Percentiles rank a stretch among this genome's conserved stretches.
phyloP scores from a whole-genome alignment of 2,113 vertebrate genomes.

The Perognathus longimembris region DNA sequence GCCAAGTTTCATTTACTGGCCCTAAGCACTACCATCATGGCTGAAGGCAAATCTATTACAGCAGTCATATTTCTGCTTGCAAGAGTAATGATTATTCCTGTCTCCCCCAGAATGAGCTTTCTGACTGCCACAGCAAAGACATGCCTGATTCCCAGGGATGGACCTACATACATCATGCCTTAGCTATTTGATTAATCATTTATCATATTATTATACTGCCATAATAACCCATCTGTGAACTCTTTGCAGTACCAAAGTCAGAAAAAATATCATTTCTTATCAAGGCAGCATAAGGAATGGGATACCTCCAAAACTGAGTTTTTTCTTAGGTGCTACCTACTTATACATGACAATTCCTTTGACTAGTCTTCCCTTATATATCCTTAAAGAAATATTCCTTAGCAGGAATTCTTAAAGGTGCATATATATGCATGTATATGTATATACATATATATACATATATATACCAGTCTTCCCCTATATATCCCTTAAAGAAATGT shows the following conservation, averaged over 20 bases:
- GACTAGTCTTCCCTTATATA: not conserved
- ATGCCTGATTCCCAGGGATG: slow-evolving; percentile 34
- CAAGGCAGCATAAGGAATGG: slow-evolving; percentile 57
- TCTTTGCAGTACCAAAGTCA: slow-evolving; percentile 50
- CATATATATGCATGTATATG: no score
- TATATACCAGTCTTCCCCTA: no score
- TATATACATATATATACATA: no score
- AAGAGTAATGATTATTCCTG: slow-evolving; percentile 68
- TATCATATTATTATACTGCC: slow-evolving; percentile 30
- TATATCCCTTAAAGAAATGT: no score
- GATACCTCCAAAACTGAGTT: not conserved
- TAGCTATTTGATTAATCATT: not conserved
- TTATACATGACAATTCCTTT: not conserved
- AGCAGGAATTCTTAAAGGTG: slow-evolving; percentile 1
- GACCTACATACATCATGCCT: not conserved
- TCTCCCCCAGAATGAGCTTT: slow-evolving; percentile 61
- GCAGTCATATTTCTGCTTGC: slow-evolving; percentile 73
- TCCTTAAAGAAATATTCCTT: slow-evolving; percentile 7
- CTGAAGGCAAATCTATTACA: slow-evolving; percentile 40
- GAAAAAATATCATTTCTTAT: not conserved
- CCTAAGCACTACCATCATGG: slow-evolving; percentile 55
- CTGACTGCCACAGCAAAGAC: slow-evolving; percentile 55
- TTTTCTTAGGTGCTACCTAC: not conserved
- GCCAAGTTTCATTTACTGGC: slow-evolving; percentile 68
- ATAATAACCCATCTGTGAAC: not conserved